phyloP scores from a whole-genome alignment of 2,113 vertebrate species.

The Erinaceus europaeus region DNA sequence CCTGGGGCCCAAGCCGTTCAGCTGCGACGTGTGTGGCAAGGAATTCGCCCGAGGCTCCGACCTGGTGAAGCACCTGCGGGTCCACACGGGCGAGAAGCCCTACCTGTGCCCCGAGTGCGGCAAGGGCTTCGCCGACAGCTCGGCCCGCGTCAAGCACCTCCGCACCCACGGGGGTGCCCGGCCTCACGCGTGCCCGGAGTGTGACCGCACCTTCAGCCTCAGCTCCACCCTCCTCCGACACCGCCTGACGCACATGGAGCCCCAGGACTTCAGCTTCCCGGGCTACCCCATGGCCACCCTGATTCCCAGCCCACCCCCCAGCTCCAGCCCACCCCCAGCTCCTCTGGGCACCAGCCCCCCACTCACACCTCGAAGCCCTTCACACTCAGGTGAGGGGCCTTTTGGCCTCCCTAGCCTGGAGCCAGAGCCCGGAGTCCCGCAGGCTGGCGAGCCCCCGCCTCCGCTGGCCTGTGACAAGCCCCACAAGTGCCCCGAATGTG shows the following conservation, averaged over 20 bases:
- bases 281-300: conserved; percentile 40
- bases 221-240: conserved; percentile 66
- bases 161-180: conserved; percentile 86
- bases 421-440: conserved; percentile 62
- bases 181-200: conserved; percentile 84
- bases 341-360: conserved; percentile 61
- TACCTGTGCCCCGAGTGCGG: conserved; percentile 75
- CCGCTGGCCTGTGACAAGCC: conserved; percentile 45
- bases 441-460: conserved; percentile 68
- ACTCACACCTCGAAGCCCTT: conserved; percentile 59
- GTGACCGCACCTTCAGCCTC: conserved; percentile 83
- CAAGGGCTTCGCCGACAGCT: conserved; percentile 87
- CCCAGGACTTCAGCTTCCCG: conserved; percentile 59
- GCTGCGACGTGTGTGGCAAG: conserved; percentile 74
- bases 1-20: conserved; percentile 73
- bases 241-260: conserved; percentile 70
- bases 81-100: conserved; percentile 74
- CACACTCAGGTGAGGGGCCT: conserved; percentile 63
- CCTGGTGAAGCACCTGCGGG: conserved; percentile 73
- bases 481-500: conserved; percentile 75
- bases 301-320: conserved; percentile 50
- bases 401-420: conserved; percentile 69
- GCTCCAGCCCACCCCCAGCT: conserved; percentile 51
- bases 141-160: conserved; percentile 87
- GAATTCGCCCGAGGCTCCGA: conserved; percentile 75